Base-by-base conservation (phyloP, 2,797 vertebrate species). In the Enteromius radiatus region DNA sequence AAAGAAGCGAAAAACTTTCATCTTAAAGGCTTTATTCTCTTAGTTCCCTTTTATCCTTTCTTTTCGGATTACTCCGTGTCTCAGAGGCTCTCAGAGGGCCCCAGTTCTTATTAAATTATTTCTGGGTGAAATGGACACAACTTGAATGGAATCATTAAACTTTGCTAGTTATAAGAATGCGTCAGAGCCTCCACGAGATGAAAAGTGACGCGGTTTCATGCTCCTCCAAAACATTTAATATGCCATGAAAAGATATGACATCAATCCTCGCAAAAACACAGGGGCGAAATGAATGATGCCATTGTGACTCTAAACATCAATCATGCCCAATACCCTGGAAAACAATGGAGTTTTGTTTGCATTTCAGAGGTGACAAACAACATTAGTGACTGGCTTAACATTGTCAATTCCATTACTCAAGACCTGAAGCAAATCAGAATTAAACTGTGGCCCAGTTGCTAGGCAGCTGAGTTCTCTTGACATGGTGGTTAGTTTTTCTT, bases 401-500 rank as follows among this genome's bases (percentile, higher is more conserved):
- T 96, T 96, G 96, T 97, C 96, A 95, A 96, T 98, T 97, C 96
- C 97, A 98, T 98, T 98, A 97, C 96, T 96, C 95, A 96, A 97
- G 96, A 97, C 95, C 92, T 96, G 95, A 96, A 96, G 96, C 96
- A 97, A 98, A 97, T 97, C 95, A 95, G 96, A 97, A 97, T 97
- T 98, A 98, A 97, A 98, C 97, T 96, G 96, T 98, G 96, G 96
- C 95, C 93, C 93, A 85, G 98, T 99, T 99, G 97, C 98, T 96
- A 99, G 96, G 98, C 97, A 99, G 96, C 96, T 88, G 95, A 96
- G 96, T 97, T 98, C 95, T 97, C 97, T 97, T 98, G 98, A 99
- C 97, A 98, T 98, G 97, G 97, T 98, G 97, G 97, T 97, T 99
- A 98, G 97, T 98, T 98, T 97, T 96, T 97, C 98, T 98, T 99